These are phyloP conservation scores for Eupithecia tripunctaria DNA, from an alignment of 2,888 invertebrate genomes.

Conservation along the genomic window DNA sequence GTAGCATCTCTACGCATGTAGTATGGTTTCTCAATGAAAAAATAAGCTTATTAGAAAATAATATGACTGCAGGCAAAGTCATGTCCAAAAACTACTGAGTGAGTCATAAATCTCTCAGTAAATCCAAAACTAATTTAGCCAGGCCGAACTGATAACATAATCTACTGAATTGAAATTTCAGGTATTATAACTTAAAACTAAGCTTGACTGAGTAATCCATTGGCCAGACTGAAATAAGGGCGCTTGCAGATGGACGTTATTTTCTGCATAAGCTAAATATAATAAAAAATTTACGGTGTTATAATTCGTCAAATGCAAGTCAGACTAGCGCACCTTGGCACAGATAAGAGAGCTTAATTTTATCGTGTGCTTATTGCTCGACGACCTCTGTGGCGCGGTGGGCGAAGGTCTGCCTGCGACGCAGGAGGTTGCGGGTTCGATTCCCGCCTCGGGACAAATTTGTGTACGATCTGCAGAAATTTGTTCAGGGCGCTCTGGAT, in stretches of 20 bases:
- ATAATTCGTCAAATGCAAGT: neutral
- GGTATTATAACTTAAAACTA: conserved; percentile 28
- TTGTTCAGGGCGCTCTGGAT: too few species aligned
- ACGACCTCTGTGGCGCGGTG: too few species aligned
- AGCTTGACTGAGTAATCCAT: conserved; percentile 31
- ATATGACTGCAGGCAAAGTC: neutral
- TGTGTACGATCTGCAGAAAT: too few species aligned
- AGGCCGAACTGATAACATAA: conserved; percentile 23
- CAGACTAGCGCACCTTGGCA: neutral
- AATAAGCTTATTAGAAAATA: neutral
- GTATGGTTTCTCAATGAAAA: too few species aligned
- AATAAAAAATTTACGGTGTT: neutral
- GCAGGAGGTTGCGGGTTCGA: too few species aligned
- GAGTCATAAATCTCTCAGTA: conserved; percentile 1
- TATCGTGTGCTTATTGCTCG: too few species aligned
- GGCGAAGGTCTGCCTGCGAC: too few species aligned
- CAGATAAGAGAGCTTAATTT: too few species aligned
- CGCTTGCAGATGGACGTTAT: neutral
- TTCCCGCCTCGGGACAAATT: too few species aligned
- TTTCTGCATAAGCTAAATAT: neutral
- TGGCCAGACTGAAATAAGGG: conserved; percentile 29
- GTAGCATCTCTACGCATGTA: too few species aligned
- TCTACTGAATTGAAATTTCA: conserved; percentile 21
- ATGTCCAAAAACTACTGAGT: neutral
- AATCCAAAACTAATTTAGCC: conserved; percentile 7